Evolutionary conservation across 2,888 invertebrate genomes (phyloP).

Genomic region (Lottia gigantea): DNA sequence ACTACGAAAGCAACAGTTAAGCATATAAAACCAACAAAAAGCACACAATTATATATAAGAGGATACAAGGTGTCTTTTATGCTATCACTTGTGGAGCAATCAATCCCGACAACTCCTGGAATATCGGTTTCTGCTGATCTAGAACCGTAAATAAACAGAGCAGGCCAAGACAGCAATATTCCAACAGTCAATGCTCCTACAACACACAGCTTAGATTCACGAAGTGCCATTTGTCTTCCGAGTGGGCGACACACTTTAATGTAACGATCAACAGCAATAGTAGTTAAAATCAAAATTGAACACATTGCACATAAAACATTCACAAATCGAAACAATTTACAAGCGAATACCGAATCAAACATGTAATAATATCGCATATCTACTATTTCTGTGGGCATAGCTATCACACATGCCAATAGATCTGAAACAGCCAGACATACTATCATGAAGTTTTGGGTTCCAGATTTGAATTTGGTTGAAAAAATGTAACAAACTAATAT

Average conservation of each 20-base stretch:
- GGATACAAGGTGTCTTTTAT: slow-evolving; percentile 35
- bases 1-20: slow-evolving; percentile 33
- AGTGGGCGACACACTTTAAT: slow-evolving; percentile 50
- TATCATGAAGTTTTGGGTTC: slow-evolving; percentile 49
- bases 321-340: slow-evolving; percentile 45
- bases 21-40: slow-evolving; percentile 41
- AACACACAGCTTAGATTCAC: slow-evolving; percentile 40
- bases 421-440: slow-evolving; percentile 49
- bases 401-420: slow-evolving; percentile 44
- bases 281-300: slow-evolving; percentile 47
- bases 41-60: slow-evolving; percentile 39
- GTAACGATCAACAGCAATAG: slow-evolving; percentile 52
- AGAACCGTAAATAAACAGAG: slow-evolving; percentile 41
- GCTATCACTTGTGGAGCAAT: slow-evolving; percentile 47
- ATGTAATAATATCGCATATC: slow-evolving; percentile 48
- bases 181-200: slow-evolving; percentile 35
- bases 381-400: slow-evolving; percentile 50
- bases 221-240: slow-evolving; percentile 37
- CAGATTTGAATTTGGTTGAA: slow-evolving; percentile 39
- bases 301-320: slow-evolving; percentile 46
- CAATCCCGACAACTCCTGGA: slow-evolving; percentile 40
- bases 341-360: slow-evolving; percentile 48
- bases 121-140: slow-evolving; percentile 36
- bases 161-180: slow-evolving; percentile 45
- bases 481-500: slow-evolving; percentile 47